phyloP scores from a whole-genome alignment of 2,888 invertebrate genomes.

The Drosophila flavopinicola region DNA sequence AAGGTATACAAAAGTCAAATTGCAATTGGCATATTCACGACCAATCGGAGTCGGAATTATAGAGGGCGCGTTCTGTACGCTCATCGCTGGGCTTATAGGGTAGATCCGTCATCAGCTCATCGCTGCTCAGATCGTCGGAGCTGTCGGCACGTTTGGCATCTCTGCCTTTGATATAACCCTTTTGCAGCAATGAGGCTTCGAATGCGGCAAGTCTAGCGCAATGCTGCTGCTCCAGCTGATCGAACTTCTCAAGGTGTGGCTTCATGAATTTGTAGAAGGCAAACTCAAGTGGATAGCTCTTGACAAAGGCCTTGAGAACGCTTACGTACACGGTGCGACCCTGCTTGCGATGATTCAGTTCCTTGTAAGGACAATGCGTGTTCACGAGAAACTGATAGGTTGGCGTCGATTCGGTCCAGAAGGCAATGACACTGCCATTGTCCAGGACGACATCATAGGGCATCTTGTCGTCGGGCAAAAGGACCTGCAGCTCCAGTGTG shows the following conservation, averaged over 20 bases:
- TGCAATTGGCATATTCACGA: too few species aligned
- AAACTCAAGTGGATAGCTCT: constrained; percentile 49
- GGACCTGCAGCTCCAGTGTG: constrained; percentile 53
- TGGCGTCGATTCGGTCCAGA: constrained; percentile 19
- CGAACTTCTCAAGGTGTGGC: constrained; percentile 46
- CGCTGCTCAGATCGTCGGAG: constrained; percentile 16
- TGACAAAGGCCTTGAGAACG: constrained; percentile 19
- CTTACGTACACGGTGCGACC: constrained; percentile 61
- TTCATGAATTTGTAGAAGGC: constrained; percentile 49
- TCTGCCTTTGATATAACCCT: constrained; percentile 25
- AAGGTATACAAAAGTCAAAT: too few species aligned
- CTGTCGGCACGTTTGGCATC: neutral
- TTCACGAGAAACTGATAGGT: constrained; percentile 46
- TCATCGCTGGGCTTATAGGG: neutral
- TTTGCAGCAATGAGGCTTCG: constrained; percentile 12
- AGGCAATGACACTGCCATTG: constrained; percentile 25
- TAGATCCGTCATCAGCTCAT: constrained; percentile 19
- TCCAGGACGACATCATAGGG: constrained; percentile 26
- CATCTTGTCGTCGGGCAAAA: constrained; percentile 37
- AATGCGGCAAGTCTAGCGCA: constrained; percentile 1
- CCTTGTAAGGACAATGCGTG: constrained; percentile 9
- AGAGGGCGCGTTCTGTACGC: constrained; percentile 24
- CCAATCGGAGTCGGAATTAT: too few species aligned
- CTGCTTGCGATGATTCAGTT: constrained; percentile 21
- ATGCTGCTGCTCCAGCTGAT: constrained; percentile 20